Conservation (phyloP, 2,888 invertebrate species). For the Desoria tigrina region DNA sequence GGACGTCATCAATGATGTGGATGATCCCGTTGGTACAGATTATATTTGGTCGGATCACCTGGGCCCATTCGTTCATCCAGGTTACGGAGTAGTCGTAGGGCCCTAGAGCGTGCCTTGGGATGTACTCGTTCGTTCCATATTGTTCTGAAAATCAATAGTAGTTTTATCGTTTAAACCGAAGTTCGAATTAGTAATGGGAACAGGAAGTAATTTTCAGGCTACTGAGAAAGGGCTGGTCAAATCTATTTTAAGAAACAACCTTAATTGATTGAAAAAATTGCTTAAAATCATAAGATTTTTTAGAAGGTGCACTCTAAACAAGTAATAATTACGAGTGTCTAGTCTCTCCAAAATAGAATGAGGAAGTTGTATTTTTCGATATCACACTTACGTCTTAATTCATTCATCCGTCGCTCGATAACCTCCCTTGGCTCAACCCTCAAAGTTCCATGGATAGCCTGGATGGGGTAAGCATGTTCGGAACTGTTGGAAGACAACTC, state of each 20-base stretch:
- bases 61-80: slow-evolving; percentile 81
- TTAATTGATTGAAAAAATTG: too few relatives aligned
- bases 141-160: slow-evolving; percentile 23
- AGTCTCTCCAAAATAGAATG: neutral
- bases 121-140: slow-evolving; percentile 30
- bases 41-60: slow-evolving; percentile 85
- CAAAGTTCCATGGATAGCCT: slow-evolving; percentile 46
- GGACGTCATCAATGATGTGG: slow-evolving; percentile 87
- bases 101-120: neutral
- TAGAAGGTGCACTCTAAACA: too few relatives aligned
- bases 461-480: slow-evolving; percentile 37
- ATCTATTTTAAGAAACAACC: too few relatives aligned
- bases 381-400: neutral
- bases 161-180: neutral
- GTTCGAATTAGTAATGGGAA: neutral
- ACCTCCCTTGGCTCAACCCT: slow-evolving; percentile 45
- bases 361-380: neutral
- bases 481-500: slow-evolving; percentile 68
- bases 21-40: slow-evolving; percentile 95
- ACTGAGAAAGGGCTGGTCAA: slow-evolving; percentile 18
- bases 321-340: too few relatives aligned
- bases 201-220: slow-evolving; percentile 29
- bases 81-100: slow-evolving; percentile 71
- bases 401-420: slow-evolving; percentile 22
- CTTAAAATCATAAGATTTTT: too few relatives aligned